Evolutionary conservation across 1,140 invertebrate genomes (phyloP), one percentile per base, ranked within the genome.

Genomic region (Aphaenogaster floridana): DNA sequence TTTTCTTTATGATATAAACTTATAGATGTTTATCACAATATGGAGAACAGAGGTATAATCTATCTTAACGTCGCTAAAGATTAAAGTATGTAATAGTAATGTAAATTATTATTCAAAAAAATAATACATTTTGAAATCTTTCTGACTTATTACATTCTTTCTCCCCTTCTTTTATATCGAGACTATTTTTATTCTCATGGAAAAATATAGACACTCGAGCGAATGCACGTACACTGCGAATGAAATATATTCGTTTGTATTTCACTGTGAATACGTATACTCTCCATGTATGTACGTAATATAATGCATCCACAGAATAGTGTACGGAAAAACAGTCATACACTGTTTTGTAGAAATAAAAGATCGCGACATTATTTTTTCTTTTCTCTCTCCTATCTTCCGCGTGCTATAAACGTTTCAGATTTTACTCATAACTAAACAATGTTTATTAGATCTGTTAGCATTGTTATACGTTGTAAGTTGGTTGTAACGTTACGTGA

Each of bases 281-380:
- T 36, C 6, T 81, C 54, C 3, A n/a, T 68, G 13, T 68, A 68
- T 39, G 15, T 39, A 3, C 21, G 36, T 50, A 28, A 69, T 21
- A 61, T 61, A 83, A 74, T 45, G 59, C 54, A 74, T 50, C 45
- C 8, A 13, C n/a, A 61, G 15, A 59, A 11, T n/a, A n/a, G 11
- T 36, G 64, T 69, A 15, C 2, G n/a, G 54, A 74, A 34, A 74
- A 84, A 59, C 45, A 50, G 68, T 61, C 28, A 15, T 48, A 45
- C 13, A 9, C 42, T 50, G 54, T 61, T 84, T 84, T 84, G 42
- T 13, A 63, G 28, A 84, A 84, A 84, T 74, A 84, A 76, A 74
- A 45, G n/a, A 76, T 76, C 69, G 54, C 4, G 13, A 50, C 42
- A 17, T 76, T 76, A 57, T 84, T 61, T 84, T 74, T 72, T 61